Evolutionary conservation across 2,113 vertebrate species (phyloP), one percentile per base, ranked within the genome.

Genomic region (Siniperca chuatsi): DNA sequence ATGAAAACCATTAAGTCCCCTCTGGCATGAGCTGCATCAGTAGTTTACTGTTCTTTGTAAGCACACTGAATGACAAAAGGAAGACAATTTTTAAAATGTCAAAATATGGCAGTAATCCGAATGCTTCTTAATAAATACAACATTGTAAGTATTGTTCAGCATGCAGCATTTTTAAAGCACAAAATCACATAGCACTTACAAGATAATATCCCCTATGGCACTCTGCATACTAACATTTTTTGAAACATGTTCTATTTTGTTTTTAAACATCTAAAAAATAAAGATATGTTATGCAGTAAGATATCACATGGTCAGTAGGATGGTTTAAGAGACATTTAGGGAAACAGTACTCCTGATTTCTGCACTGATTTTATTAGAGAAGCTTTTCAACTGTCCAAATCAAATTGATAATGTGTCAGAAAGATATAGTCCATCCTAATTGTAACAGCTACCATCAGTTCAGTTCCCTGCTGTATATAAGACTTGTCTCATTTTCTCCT

Each of bases 1-100:
- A 42, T 66, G 65, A 83, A 82, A 82, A 61, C n/a, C 48, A 74
- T 81, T 73, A 6, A 86, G 57, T 71, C 72, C 20, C 54, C 58
- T 77, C 55, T 60, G 35, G 42, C 72, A 21, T 4, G 16, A 71
- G 46, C 62, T 81, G 21, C 72, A 82, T 69, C 75, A 61, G 52
- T 79, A 60, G 35, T 72, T 72, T 37, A 33, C 15, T 15, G 35
- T 61, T 75, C 46, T 72, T 75, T 68, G 50, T 35, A 72, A 75
- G 67, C 58, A 55, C 10, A 13, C 29, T 57, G 57, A 78, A 75
- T 78, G 69, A 58, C 23, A 50, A 75, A 68, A 74, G 13, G 52
- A 42, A 44, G 44, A 69, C 55, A 5, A 58, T 78, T 81, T 68
- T 33, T 54, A 46, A 70, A 64, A 55, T 71, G 65, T 57, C 71